Evolutionary conservation across 2,113 vertebrate genomes (phyloP).

Genomic region (Daboia siamensis): DNA sequence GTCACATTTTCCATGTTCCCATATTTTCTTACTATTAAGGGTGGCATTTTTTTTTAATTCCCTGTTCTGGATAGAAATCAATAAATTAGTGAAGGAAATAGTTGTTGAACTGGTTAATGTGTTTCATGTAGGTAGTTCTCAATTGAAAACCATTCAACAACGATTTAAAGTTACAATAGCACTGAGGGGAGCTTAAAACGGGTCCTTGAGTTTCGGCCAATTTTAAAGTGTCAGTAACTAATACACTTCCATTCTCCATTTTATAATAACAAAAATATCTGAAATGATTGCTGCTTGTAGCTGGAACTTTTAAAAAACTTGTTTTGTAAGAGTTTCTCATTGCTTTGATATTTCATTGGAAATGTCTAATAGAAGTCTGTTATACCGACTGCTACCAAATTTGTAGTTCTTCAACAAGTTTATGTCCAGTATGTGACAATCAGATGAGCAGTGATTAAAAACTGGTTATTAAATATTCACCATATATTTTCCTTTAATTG

Average conservation of each 20-base stretch:
- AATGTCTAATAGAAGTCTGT: not conserved
- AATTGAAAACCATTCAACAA: not conserved
- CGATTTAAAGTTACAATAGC: not conserved
- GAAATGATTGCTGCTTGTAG: not conserved
- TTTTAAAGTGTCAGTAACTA: not conserved
- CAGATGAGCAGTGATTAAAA: not conserved
- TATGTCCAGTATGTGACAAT: not conserved
- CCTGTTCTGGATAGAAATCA: not conserved
- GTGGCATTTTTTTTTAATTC: not conserved
- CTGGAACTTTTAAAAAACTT: not conserved
- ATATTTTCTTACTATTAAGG: conserved; percentile 30
- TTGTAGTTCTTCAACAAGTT: not conserved
- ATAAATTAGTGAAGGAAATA: not conserved
- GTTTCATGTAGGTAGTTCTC: not conserved
- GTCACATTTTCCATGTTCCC: conserved; percentile 19
- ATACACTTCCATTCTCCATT: not conserved
- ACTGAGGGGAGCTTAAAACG: not conserved
- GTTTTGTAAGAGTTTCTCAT: not conserved
- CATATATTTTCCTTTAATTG: not conserved
- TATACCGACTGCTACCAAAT: not conserved
- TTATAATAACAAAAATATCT: not conserved
- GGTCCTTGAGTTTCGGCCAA: not conserved
- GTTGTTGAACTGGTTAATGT: not conserved
- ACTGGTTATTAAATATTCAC: not conserved
- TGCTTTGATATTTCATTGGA: not conserved